These are phyloP conservation scores for Tenodera sinensis DNA, from an alignment of 2,888 invertebrate species.

Conservation along the genomic window DNA sequence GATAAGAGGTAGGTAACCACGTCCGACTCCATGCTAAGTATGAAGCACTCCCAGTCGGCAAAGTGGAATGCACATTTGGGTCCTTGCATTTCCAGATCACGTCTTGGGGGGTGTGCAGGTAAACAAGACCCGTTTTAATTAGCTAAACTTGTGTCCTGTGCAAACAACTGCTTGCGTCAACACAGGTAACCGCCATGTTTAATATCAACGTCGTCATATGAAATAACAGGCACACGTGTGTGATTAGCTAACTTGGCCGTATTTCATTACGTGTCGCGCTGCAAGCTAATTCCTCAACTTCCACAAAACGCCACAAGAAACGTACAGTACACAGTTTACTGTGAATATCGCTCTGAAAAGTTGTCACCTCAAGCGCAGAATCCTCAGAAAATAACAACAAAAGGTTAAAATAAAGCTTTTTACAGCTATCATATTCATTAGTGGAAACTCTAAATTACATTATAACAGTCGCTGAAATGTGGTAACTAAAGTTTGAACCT, in stretches of 20 bases:
- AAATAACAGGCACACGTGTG: not conserved
- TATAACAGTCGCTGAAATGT: no score
- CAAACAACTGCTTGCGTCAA: not conserved
- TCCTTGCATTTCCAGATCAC: not conserved
- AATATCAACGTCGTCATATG: not conserved
- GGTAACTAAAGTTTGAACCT: no score
- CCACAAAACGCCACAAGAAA: not conserved
- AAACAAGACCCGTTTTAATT: not conserved
- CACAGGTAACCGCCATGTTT: not conserved
- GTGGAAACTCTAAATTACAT: no score
- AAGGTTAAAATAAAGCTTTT: no score
- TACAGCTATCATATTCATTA: no score
- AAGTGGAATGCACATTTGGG: not conserved
- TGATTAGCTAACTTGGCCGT: not conserved
- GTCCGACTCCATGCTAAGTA: not conserved
- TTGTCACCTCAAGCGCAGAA: no score
- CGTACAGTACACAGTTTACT: no score
- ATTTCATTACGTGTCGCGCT: not conserved
- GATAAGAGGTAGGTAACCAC: not conserved
- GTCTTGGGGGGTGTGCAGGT: not conserved
- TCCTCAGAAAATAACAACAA: no score
- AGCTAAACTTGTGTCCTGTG: not conserved
- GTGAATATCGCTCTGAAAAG: no score
- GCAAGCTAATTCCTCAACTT: not conserved
- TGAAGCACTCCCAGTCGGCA: not conserved